Evolutionary conservation across 2,888 invertebrate species (phyloP).

Genomic region (Pristionchus mayeri): DNA sequence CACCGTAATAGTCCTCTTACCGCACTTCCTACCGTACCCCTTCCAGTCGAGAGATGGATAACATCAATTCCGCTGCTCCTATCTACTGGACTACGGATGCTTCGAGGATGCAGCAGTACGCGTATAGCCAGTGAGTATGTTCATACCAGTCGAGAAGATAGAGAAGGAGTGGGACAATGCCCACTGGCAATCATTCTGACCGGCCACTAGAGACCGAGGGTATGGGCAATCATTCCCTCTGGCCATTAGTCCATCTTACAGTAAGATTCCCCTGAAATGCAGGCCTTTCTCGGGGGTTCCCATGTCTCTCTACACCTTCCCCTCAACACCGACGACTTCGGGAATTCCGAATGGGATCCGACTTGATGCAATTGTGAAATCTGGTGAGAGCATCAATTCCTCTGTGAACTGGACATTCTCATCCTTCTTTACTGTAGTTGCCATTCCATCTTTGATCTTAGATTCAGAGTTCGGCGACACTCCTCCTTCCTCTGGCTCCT

Average conservation of each 20-base stretch:
- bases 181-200: not conserved
- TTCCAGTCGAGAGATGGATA: not conserved
- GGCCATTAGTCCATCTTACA: not conserved
- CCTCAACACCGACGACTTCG: too few relatives aligned
- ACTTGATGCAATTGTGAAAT: conserved; percentile 41
- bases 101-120: too few relatives aligned
- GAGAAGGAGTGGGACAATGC: not conserved
- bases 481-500: not conserved
- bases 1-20: conserved; percentile 9
- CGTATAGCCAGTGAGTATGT: too few relatives aligned
- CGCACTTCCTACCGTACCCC: conserved; percentile 15
- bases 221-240: not conserved
- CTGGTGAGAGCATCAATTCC: conserved; percentile 27
- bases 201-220: not conserved
- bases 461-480: conserved; percentile 26
- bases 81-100: not conserved
- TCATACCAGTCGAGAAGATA: not conserved
- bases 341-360: too few relatives aligned
- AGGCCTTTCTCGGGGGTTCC: too few relatives aligned
- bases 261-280: too few relatives aligned
- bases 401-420: too few relatives aligned
- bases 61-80: not conserved
- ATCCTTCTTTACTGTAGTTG: too few relatives aligned
- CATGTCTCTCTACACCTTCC: too few relatives aligned
- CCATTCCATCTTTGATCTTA: conserved; percentile 30